Conservation (phyloP, 2,113 vertebrate species). For the Pogonocichla stellata region DNA sequence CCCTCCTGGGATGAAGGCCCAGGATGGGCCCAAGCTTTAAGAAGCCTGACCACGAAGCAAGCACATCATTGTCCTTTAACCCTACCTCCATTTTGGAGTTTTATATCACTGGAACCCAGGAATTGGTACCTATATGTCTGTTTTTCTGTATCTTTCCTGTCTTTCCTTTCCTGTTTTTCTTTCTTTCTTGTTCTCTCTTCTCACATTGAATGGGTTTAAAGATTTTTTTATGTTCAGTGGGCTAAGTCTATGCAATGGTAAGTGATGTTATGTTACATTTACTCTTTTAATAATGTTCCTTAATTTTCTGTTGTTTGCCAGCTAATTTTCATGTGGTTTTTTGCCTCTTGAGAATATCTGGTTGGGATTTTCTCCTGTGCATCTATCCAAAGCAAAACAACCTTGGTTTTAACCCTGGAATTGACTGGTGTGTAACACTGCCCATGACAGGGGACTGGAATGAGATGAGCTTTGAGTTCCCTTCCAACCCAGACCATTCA, state of each 20-base stretch:
- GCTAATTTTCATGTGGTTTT: neutral
- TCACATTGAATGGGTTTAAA: neutral
- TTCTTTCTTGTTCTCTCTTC: neutral
- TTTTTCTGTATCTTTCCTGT: neutral
- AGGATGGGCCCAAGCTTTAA: neutral
- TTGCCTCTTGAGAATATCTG: neutral
- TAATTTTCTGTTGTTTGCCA: neutral
- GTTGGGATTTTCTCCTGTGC: neutral
- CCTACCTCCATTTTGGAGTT: neutral
- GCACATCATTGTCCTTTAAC: fast-evolving
- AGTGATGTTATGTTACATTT: neutral
- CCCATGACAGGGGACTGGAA: neutral
- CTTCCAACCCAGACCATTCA: neutral
- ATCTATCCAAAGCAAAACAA: neutral
- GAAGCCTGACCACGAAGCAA: neutral
- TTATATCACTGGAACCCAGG: neutral
- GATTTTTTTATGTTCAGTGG: neutral
- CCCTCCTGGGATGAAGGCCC: neutral
- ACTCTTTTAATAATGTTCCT: neutral
- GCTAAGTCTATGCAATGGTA: neutral
- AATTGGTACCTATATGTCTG: neutral
- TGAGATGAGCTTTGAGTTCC: neutral
- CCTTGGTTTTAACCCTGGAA: neutral
- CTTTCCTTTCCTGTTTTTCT: neutral
- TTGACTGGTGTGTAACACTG: neutral